A percentile compares a stretch with the other conserved stretches of the same genome.
These are phyloP conservation scores for Brenthis ino DNA, from an alignment of 2,888 invertebrate genomes.

Conservation along the genomic window DNA sequence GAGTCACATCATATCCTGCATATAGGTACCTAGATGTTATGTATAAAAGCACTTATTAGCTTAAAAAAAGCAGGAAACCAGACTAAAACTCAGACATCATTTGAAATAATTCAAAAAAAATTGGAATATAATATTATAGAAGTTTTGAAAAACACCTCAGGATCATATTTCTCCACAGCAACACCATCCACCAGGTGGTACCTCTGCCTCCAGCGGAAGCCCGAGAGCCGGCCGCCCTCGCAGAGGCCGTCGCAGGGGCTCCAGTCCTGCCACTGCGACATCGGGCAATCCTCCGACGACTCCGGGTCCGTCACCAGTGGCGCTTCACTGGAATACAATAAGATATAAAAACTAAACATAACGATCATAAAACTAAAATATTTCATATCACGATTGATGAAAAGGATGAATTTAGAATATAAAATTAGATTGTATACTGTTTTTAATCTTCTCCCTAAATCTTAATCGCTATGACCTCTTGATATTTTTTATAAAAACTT, in stretches of 20 bases:
- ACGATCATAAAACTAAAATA: too few species aligned
- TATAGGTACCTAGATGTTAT: too few species aligned
- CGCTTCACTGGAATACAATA: slow-evolving; percentile 49
- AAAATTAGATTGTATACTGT: too few species aligned
- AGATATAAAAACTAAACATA: not conserved
- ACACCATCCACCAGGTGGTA: slow-evolving; percentile 69
- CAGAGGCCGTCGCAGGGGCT: slow-evolving; percentile 68
- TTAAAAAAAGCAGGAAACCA: too few species aligned
- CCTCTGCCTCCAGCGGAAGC: slow-evolving; percentile 64
- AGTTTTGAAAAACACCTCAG: slow-evolving; percentile 52
- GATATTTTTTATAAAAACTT: too few species aligned
- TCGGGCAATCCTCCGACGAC: slow-evolving; percentile 61
- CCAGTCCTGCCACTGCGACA: slow-evolving; percentile 68
- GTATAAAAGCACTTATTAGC: too few species aligned
- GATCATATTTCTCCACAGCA: slow-evolving; percentile 70
- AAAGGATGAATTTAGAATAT: too few species aligned
- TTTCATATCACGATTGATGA: too few species aligned
- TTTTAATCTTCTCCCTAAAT: too few species aligned
- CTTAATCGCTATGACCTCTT: too few species aligned
- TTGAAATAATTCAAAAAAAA: too few species aligned
- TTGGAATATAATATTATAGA: not conserved
- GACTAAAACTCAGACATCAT: not conserved
- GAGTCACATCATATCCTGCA: too few species aligned
- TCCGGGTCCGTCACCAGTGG: slow-evolving; percentile 58
- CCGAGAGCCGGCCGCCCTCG: slow-evolving; percentile 53